Evolutionary conservation across 2,113 vertebrate genomes (phyloP).

Genomic region (Sakesphorus luctuosus): DNA sequence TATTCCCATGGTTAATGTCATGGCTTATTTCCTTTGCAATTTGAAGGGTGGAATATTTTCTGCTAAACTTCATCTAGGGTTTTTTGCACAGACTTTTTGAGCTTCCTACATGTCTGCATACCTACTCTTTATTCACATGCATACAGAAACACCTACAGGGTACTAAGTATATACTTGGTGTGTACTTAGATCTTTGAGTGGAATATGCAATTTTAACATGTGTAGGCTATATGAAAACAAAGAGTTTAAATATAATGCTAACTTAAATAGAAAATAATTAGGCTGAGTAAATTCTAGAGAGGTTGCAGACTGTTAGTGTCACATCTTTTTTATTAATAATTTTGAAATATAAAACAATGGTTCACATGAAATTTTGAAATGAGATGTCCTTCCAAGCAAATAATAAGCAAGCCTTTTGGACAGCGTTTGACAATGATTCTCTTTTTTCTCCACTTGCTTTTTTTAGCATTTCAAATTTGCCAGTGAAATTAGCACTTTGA

Average conservation of each 20-base stretch:
- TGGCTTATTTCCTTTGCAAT: background rate
- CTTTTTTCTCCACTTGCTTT: conserved; percentile 23
- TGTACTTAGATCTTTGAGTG: background rate
- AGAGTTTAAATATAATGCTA: background rate
- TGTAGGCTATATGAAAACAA: background rate
- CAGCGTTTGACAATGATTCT: background rate
- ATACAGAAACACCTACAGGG: background rate
- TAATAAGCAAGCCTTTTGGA: background rate
- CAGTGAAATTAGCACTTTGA: conserved; percentile 49
- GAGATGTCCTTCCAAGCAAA: background rate
- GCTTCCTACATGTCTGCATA: conserved; percentile 5
- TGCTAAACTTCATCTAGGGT: background rate
- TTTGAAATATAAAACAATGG: background rate
- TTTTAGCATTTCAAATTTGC: conserved; percentile 52
- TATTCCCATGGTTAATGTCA: background rate
- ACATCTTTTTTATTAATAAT: background rate
- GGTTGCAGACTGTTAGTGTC: background rate
- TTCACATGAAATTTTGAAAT: background rate
- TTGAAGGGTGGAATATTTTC: background rate
- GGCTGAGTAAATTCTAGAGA: background rate
- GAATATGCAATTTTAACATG: background rate
- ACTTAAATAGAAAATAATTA: background rate
- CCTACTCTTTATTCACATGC: background rate
- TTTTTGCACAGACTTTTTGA: background rate
- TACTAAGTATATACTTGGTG: background rate